Evolutionary conservation across 2,797 vertebrate genomes (phyloP), one percentile per base, ranked within the genome.

Genomic region (Neopelma chrysocephalum): DNA sequence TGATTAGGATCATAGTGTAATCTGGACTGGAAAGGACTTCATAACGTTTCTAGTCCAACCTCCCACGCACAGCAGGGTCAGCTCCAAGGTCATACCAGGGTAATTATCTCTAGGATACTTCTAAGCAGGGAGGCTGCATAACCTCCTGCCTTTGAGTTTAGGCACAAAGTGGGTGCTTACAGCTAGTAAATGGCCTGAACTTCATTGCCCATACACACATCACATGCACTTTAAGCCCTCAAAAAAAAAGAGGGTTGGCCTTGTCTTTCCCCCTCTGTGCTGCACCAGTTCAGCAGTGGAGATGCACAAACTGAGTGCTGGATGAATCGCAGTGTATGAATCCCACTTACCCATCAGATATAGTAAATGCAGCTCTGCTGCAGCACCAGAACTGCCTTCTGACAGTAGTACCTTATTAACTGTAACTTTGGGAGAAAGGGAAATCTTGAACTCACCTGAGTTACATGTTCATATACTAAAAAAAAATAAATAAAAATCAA

Each of bases 351-450:
- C 20, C 51, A 75, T 90, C 84, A 89, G 42, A 65, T 45, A 40
- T 62, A 87, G 84, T 65, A 95, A 92, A 77, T 72, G 61, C 50
- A 92, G 76, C 45, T 91, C 83, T 87, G 54, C 68, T 82, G 75
- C 68, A 64, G 72, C 82, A 86, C 50, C 40, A 54, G 43, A 71
- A 62, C 65, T 75, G 78, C 40, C n/a, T 93, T 73, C 57, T 93
- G 71, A 68, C 48, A 85, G 43, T 82, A 91, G 42, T 38, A 78
- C 27, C 9, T 69, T 77, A 70, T 43, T 81, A 80, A 42, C 32
- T 58, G 7, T 21, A 89, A 83, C 53, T 71, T 78, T 26, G n/a
- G 57, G n/a, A 71, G 68, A 89, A 85, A 75, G 10, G 32, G 20
- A 92, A 73, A 51, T 40, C 50, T 87, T 79, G 13, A 93, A 62